phyloP scores from a whole-genome alignment of 2,888 invertebrate species.

The Drosophila anomalata region DNA sequence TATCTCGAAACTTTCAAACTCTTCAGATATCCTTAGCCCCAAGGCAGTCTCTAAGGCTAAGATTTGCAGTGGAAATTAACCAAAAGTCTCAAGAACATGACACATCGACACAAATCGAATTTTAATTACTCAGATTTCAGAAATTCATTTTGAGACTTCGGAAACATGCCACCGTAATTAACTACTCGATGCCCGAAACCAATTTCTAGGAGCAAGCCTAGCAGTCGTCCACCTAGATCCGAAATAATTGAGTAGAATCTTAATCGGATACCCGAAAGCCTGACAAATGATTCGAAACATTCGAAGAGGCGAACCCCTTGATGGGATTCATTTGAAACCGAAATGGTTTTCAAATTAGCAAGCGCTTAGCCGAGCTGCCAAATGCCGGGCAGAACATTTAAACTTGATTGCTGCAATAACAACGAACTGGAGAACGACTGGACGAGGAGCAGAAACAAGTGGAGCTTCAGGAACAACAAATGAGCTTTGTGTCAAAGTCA shows the following conservation, averaged over 20 bases:
- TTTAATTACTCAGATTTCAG: background rate
- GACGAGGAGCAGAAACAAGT: constrained; percentile 1
- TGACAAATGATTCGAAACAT: constrained; percentile 29
- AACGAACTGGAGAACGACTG: background rate
- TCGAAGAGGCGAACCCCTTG: constrained; percentile 7
- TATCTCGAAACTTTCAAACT: no score
- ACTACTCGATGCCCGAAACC: constrained; percentile 11
- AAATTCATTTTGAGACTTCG: background rate
- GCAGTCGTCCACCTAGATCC: background rate
- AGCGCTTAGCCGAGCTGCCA: constrained; percentile 43
- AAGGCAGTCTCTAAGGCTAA: background rate
- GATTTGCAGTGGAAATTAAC: background rate
- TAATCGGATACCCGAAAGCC: constrained; percentile 13
- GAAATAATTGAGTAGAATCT: constrained; percentile 8
- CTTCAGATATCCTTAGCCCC: no score
- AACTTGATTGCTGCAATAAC: constrained; percentile 32
- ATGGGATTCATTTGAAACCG: constrained; percentile 8
- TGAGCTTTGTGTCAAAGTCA: constrained; percentile 44
- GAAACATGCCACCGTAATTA: constrained; percentile 17
- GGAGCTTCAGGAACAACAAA: constrained; percentile 46
- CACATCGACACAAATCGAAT: background rate
- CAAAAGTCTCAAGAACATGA: background rate
- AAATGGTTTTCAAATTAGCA: constrained; percentile 62
- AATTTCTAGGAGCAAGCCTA: background rate
- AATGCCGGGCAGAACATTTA: constrained; percentile 45